phyloP scores from a whole-genome alignment of 2,797 vertebrate genomes.

The Spheniscus humboldti region DNA sequence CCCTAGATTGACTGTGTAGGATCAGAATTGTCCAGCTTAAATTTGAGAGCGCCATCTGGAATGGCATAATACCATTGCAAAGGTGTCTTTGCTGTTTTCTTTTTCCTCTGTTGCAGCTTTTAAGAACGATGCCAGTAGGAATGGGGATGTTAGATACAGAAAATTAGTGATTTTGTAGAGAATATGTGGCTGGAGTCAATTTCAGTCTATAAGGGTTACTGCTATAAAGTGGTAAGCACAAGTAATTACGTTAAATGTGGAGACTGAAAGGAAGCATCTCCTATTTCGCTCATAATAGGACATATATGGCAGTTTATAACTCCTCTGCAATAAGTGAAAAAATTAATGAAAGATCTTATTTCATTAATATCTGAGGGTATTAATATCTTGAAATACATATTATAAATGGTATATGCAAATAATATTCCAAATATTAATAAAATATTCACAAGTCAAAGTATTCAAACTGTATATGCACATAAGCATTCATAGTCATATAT shows the following conservation, averaged over 20 bases:
- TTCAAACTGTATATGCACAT: background rate
- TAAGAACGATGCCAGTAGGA: background rate
- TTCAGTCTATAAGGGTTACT: background rate
- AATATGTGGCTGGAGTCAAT: background rate
- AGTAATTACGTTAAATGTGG: background rate
- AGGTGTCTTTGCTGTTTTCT: background rate
- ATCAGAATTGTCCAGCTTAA: background rate
- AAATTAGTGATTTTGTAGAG: background rate
- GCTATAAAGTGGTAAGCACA: background rate
- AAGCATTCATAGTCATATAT: background rate
- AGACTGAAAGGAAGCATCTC: background rate
- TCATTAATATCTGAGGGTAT: background rate
- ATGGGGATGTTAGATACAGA: background rate
- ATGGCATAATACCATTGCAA: background rate
- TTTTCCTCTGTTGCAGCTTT: background rate
- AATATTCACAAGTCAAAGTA: background rate
- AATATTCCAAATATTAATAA: background rate
- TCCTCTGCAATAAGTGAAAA: background rate
- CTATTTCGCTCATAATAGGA: background rate
- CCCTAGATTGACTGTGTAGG: background rate
- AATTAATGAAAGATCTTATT: background rate
- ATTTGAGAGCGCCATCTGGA: background rate
- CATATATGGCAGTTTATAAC: background rate
- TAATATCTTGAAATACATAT: background rate
- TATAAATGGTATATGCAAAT: background rate